A percentile compares a stretch with the other conserved stretches of the same genome.
phyloP scores from a whole-genome alignment of 2,113 vertebrate species.

The Cinclus cinclus region DNA sequence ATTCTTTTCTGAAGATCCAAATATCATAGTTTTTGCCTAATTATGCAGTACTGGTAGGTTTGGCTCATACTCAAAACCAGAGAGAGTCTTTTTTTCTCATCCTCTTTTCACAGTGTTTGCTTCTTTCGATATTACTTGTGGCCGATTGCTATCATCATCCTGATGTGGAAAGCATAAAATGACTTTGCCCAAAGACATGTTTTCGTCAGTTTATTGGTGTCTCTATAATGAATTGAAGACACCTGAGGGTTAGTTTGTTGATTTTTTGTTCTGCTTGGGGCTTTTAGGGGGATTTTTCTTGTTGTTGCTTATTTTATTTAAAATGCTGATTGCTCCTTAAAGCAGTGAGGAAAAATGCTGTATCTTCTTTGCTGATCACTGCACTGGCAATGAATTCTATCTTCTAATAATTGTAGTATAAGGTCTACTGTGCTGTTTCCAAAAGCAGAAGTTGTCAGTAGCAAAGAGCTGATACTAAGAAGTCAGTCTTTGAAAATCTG shows the following conservation, averaged over 20 bases:
- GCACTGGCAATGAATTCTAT: neutral
- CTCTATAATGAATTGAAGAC: neutral
- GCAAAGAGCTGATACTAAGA: neutral
- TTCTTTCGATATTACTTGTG: neutral
- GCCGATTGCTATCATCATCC: neutral
- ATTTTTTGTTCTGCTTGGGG: neutral
- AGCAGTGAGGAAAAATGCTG: neutral
- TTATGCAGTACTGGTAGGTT: neutral
- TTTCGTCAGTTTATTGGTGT: constrained; percentile 4
- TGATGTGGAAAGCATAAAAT: neutral
- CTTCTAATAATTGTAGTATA: neutral
- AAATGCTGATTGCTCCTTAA: neutral
- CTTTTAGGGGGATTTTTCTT: neutral
- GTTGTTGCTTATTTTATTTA: neutral
- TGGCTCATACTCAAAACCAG: neutral
- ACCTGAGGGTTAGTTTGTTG: neutral
- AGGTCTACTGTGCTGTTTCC: neutral
- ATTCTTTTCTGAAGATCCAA: neutral
- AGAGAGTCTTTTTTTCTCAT: neutral
- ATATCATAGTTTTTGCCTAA: neutral
- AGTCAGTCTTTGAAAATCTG: neutral
- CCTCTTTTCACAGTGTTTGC: neutral
- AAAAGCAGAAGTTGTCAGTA: neutral
- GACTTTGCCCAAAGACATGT: neutral
- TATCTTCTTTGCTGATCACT: neutral